Evolutionary conservation across 2,113 vertebrate species (phyloP).

Genomic region (Genyomyrus donnyi): DNA sequence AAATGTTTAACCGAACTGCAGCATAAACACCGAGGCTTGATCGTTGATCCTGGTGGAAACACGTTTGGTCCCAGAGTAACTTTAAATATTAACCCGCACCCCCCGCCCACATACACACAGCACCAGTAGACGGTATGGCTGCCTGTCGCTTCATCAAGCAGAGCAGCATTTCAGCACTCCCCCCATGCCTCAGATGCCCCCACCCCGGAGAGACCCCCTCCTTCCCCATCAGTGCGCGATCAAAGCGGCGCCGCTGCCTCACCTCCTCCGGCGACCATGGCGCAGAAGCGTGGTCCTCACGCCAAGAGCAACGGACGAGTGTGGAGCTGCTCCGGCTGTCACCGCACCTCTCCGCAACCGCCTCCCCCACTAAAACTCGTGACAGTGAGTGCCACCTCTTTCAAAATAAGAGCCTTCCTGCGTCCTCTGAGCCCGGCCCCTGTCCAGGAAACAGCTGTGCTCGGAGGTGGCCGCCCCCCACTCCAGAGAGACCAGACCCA

Average conservation of each 20-base stretch:
- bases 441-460: not conserved
- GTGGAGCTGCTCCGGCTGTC: not conserved
- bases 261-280: not conserved
- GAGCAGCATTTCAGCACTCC: not conserved
- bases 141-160: not conserved
- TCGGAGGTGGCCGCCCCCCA: not conserved
- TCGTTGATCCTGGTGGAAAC: not conserved
- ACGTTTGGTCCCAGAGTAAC: not conserved
- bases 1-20: not conserved
- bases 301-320: not conserved
- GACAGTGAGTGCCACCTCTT: not conserved
- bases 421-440: not conserved
- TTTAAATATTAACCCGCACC: not conserved
- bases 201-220: not conserved
- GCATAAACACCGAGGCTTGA: not conserved
- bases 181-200: not conserved
- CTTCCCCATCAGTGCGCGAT: not conserved
- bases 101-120: not conserved
- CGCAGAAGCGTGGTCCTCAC: not conserved
- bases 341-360: not conserved
- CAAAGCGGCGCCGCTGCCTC: not conserved
- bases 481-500: not conserved
- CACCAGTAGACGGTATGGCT: not conserved
- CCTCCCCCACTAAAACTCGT: not conserved
- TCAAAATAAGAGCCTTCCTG: constrained; percentile 5